Conservation (phyloP, 2,797 vertebrate species). For the Syncerus caffer region DNA sequence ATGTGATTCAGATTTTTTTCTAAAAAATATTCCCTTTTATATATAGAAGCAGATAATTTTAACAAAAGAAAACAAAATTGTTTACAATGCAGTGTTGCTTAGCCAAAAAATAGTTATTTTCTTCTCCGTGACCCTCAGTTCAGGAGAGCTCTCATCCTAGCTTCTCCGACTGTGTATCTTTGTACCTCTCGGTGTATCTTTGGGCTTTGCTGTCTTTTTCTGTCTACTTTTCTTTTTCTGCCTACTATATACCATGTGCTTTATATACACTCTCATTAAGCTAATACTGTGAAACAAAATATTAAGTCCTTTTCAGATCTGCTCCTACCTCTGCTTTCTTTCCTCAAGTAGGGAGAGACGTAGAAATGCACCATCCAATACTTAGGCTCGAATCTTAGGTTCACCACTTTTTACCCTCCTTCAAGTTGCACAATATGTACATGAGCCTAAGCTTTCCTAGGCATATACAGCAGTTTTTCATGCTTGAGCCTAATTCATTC, state of each 20-base stretch:
- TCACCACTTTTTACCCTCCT: not conserved
- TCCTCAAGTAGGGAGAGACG: not conserved
- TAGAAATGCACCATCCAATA: not conserved
- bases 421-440: not conserved
- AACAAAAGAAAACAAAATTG: constrained; percentile 36
- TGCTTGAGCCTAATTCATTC: not conserved
- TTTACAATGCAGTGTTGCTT: constrained; percentile 56
- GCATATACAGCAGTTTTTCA: not conserved
- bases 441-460: not conserved
- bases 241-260: not conserved
- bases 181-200: not conserved
- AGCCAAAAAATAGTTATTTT: constrained; percentile 66
- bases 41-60: constrained; percentile 59
- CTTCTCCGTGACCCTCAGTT: not conserved
- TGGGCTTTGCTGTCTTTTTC: not conserved
- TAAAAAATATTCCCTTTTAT: constrained; percentile 48
- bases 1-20: constrained; percentile 70
- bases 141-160: constrained; percentile 34
- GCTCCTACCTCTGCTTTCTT: not conserved
- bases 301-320: not conserved
- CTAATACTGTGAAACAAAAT: not conserved
- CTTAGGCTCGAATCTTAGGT: not conserved
- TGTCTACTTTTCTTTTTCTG: not conserved
- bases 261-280: not conserved
- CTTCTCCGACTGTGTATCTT: constrained; percentile 41